Percentiles rank a stretch among this genome's conserved stretches.
These are phyloP conservation scores for Drosophila emarginata DNA, from an alignment of 2,888 invertebrate species.

Conservation along the genomic window DNA sequence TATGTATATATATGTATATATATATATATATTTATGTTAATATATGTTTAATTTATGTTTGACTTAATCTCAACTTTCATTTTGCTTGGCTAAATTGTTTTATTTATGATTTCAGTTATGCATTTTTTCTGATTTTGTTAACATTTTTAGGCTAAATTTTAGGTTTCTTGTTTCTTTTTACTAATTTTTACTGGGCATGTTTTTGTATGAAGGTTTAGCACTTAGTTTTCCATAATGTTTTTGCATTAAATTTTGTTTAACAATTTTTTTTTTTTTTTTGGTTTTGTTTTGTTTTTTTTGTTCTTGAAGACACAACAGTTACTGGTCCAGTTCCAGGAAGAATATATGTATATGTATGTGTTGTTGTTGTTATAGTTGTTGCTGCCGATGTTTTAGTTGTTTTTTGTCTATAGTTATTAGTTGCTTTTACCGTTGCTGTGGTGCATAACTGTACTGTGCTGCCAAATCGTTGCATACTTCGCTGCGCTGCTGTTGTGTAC, in stretches of 20 bases:
- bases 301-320: slow-evolving; percentile 83
- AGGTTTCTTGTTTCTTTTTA: slow-evolving; percentile 50
- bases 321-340: slow-evolving; percentile 83
- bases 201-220: slow-evolving; percentile 58
- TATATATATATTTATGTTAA: slow-evolving; percentile 13
- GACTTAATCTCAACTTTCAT: background rate
- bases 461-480: slow-evolving; percentile 60
- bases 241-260: slow-evolving; percentile 51
- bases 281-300: slow-evolving; percentile 48
- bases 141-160: slow-evolving; percentile 46
- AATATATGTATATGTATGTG: slow-evolving; percentile 61
- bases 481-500: slow-evolving; percentile 45
- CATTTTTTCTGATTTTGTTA: slow-evolving; percentile 28
- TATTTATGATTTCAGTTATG: slow-evolving; percentile 26
- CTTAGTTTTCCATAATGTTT: slow-evolving; percentile 63
- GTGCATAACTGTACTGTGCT: slow-evolving; percentile 59
- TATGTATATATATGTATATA: slow-evolving; percentile 27
- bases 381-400: slow-evolving; percentile 1
- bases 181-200: slow-evolving; percentile 60
- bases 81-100: slow-evolving; percentile 13
- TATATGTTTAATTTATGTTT: slow-evolving; percentile 28
- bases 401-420: background rate
- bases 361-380: slow-evolving; percentile 27
- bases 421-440: slow-evolving; percentile 59
- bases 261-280: slow-evolving; percentile 52